These are phyloP conservation scores for Callionymus lyra DNA, from an alignment of 2,113 vertebrate genomes.

Conservation along the genomic window DNA sequence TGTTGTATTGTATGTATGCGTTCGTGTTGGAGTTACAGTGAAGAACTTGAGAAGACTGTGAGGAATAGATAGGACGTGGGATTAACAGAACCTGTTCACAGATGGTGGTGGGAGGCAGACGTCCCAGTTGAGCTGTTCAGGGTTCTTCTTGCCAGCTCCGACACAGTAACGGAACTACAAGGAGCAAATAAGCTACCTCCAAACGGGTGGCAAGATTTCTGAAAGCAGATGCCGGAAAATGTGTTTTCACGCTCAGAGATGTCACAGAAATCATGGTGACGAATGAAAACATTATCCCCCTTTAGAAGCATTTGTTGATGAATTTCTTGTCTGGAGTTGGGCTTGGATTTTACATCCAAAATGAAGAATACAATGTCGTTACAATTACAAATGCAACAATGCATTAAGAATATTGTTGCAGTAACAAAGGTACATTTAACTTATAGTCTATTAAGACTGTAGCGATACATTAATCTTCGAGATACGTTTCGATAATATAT, in stretches of 20 bases:
- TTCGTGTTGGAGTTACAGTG: too few relatives aligned
- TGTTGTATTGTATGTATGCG: too few relatives aligned
- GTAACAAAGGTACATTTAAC: too few relatives aligned
- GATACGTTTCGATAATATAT: too few relatives aligned
- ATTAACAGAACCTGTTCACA: slow-evolving; percentile 52
- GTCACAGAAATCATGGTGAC: slow-evolving; percentile 18
- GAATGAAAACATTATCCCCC: slow-evolving; percentile 14
- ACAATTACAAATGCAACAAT: background rate
- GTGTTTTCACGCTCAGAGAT: slow-evolving; percentile 20
- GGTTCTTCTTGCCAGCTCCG: slow-evolving; percentile 49
- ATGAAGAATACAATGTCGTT: background rate
- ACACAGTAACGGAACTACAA: slow-evolving; percentile 45
- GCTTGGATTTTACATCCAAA: slow-evolving; percentile 2
- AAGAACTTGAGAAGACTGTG: slow-evolving; percentile 1
- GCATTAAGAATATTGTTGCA: background rate
- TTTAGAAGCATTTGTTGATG: background rate
- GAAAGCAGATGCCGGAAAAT: slow-evolving; percentile 57
- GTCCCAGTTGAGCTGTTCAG: slow-evolving; percentile 56
- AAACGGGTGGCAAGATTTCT: slow-evolving; percentile 44
- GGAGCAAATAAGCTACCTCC: slow-evolving; percentile 46
- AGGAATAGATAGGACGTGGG: slow-evolving; percentile 24
- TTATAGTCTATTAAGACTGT: too few relatives aligned
- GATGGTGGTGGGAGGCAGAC: slow-evolving; percentile 59
- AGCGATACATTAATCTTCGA: too few relatives aligned
- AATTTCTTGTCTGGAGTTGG: background rate